phyloP scores from a whole-genome alignment of 2,888 invertebrate genomes.

The Apamea anceps region DNA sequence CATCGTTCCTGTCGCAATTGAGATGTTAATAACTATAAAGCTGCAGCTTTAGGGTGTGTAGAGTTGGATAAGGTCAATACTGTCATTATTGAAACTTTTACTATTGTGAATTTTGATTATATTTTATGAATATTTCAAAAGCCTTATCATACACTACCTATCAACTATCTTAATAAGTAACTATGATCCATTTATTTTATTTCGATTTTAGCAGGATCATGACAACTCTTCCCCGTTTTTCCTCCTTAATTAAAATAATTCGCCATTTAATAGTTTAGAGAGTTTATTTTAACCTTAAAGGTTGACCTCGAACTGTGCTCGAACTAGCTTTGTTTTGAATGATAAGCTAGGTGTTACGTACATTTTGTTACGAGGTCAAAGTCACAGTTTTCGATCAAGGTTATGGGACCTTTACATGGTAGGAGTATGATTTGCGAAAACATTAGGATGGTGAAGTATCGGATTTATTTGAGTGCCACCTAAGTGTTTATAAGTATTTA shows the following conservation, averaged over 20 bases:
- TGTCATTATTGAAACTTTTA: slow-evolving; percentile 6
- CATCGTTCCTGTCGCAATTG: slow-evolving; percentile 41
- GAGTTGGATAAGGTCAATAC: slow-evolving; percentile 20
- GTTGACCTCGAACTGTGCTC: slow-evolving; percentile 55
- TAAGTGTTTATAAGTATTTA: slow-evolving; percentile 37
- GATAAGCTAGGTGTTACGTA: slow-evolving; percentile 65
- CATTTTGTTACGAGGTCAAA: slow-evolving; percentile 72
- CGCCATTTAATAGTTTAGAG: slow-evolving; percentile 1
- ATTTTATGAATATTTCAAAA: slow-evolving; percentile 24
- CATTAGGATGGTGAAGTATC: slow-evolving; percentile 17
- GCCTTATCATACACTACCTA: neutral
- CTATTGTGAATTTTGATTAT: slow-evolving; percentile 16
- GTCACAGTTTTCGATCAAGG: slow-evolving; percentile 69
- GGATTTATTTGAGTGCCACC: slow-evolving; percentile 14
- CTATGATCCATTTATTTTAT: neutral
- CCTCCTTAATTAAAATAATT: slow-evolving; percentile 5
- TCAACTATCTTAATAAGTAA: neutral
- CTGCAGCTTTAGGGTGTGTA: slow-evolving; percentile 24
- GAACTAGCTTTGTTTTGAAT: slow-evolving; percentile 58
- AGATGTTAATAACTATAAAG: slow-evolving; percentile 31
- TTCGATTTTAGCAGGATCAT: neutral
- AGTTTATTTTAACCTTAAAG: slow-evolving; percentile 23
- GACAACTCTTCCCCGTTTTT: neutral
- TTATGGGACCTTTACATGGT: slow-evolving; percentile 55
- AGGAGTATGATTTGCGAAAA: slow-evolving; percentile 46